Percentiles rank a stretch among this genome's conserved stretches.
These are phyloP conservation scores for honey bee (Apis mellifera) DNA, from an alignment of 1,140 invertebrate species.

Conservation along the genomic window Amel_HAv3.1 CM009932.2:6840501-6841000, in stretches of 20 bases:
- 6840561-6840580: not conserved
- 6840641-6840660: not conserved
- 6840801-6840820: not conserved
- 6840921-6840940: not conserved
- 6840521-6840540: no score
- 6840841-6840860: not conserved
- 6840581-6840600: not conserved
- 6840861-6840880: not conserved
- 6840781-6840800: not conserved
- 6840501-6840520: no score
- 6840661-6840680: not conserved
- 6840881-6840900: not conserved
- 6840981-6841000: not conserved
- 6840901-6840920: not conserved
- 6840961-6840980: not conserved
- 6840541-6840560: not conserved
- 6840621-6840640: not conserved
- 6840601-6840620: not conserved
- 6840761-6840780: not conserved
- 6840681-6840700: not conserved
- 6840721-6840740: not conserved
- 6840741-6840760: not conserved
- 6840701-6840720: not conserved
- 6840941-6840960: not conserved
- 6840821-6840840: not conserved